A percentile compares a stretch with the other conserved stretches of the same genome.
Evolutionary conservation across 2,113 vertebrate genomes (phyloP).

Genomic region (Gymnorhina tibicen): DNA sequence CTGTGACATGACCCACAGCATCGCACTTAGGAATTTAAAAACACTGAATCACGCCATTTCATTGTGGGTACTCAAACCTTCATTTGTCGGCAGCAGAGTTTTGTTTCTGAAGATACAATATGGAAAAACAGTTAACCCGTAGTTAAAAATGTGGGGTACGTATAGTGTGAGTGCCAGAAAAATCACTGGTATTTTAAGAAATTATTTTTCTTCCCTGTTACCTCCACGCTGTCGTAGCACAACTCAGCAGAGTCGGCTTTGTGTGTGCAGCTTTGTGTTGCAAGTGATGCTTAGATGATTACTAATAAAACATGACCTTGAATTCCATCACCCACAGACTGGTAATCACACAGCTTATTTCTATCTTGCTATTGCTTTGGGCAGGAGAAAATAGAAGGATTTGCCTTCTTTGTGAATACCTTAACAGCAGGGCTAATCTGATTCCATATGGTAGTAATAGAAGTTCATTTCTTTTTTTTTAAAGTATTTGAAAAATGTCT

Average conservation of each 20-base stretch:
- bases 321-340: not conserved
- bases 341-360: not conserved
- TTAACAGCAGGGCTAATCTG: not conserved
- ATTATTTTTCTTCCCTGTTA: not conserved
- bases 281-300: not conserved
- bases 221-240: not conserved
- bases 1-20: not conserved
- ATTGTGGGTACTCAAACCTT: not conserved
- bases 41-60: not conserved
- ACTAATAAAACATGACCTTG: not conserved
- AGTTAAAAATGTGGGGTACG: not conserved
- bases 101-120: not conserved
- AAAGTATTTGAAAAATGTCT: not conserved
- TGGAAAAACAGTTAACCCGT: not conserved
- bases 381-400: not conserved
- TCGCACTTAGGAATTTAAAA: not conserved
- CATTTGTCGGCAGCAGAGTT: not conserved
- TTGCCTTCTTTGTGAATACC: not conserved
- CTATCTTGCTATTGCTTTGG: not conserved
- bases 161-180: not conserved
- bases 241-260: not conserved
- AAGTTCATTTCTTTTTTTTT: not conserved
- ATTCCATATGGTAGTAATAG: conserved; percentile 8
- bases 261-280: not conserved
- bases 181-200: not conserved